Conservation (phyloP, 2,113 vertebrate genomes). For the Thalassarche chlororhynchos region DNA sequence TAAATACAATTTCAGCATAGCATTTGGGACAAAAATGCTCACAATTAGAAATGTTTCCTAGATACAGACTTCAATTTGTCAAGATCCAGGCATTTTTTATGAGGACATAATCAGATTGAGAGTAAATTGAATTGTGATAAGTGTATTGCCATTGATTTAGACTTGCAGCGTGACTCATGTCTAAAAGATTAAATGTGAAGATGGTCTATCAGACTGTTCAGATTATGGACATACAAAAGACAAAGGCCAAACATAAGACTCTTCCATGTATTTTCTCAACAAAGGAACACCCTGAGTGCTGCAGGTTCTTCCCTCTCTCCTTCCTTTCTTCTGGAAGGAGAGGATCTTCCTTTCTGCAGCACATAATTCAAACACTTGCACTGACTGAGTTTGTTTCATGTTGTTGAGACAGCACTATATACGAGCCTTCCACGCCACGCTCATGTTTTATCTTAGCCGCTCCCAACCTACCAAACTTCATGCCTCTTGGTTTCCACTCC, state of each 20-base stretch:
- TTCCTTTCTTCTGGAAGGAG: background rate
- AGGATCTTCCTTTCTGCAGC: background rate
- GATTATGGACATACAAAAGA: background rate
- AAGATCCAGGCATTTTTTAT: background rate
- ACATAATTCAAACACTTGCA: background rate
- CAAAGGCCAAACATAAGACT: background rate
- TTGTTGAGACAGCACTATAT: background rate
- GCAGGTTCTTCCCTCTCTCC: background rate
- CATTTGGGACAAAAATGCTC: background rate
- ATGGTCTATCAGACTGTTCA: background rate
- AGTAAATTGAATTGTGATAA: constrained; percentile 53
- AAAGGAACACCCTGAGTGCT: background rate
- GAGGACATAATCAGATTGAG: constrained; percentile 28
- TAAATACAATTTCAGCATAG: background rate
- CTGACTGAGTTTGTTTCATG: background rate
- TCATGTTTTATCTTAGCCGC: background rate
- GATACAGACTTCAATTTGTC: constrained; percentile 10
- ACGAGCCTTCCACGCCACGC: accelerated
- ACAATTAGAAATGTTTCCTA: constrained; percentile 25
- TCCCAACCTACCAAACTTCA: background rate
- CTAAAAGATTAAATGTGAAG: constrained; percentile 41
- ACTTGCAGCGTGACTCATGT: background rate
- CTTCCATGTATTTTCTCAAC: background rate
- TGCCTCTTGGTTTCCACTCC: background rate
- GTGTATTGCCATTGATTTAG: constrained; percentile 36